A percentile compares a stretch with the other conserved stretches of the same genome.
Conservation (phyloP, 2,797 vertebrate species). For the Knipowitschia caucasica region DNA sequence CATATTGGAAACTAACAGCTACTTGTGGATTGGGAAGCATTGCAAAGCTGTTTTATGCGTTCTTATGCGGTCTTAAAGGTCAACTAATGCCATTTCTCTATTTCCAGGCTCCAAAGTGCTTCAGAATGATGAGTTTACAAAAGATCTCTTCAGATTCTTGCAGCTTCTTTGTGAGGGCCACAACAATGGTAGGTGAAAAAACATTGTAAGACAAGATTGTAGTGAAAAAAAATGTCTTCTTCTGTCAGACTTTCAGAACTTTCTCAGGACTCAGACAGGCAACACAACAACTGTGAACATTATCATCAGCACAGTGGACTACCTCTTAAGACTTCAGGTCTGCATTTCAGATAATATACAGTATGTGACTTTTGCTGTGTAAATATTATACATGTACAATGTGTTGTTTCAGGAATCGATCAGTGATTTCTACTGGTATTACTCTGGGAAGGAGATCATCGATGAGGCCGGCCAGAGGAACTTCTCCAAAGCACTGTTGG, state of each 20-base stretch:
- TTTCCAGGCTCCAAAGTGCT: conserved; percentile 94
- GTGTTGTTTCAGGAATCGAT: conserved; percentile 87
- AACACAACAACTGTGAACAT: conserved; percentile 98
- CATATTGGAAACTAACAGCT: conserved; percentile 38
- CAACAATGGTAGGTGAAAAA: conserved; percentile 86
- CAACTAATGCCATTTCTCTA: conserved; percentile 49
- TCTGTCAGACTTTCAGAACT: conserved; percentile 93
- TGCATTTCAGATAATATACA: background rate
- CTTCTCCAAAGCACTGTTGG: conserved; percentile 94
- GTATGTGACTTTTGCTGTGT: background rate
- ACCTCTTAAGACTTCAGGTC: conserved; percentile 95
- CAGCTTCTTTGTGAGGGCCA: conserved; percentile 98
- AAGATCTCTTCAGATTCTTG: conserved; percentile 96
- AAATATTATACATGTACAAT: background rate
- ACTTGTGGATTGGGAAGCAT: conserved; percentile 43
- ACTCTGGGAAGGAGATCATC: conserved; percentile 95
- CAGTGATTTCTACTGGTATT: conserved; percentile 99
- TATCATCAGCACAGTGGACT: conserved; percentile 98
- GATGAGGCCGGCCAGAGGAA: conserved; percentile 96
- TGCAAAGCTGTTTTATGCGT: conserved; percentile 28
- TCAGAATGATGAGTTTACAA: conserved; percentile 97
- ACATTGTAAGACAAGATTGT: background rate
- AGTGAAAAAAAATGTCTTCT: background rate
- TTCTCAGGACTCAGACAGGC: conserved; percentile 94
- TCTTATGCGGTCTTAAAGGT: conserved; percentile 23